Percentiles rank a stretch among this genome's conserved stretches.
Evolutionary conservation across 2,888 invertebrate genomes (phyloP).

Genomic region (Melieria picta): DNA sequence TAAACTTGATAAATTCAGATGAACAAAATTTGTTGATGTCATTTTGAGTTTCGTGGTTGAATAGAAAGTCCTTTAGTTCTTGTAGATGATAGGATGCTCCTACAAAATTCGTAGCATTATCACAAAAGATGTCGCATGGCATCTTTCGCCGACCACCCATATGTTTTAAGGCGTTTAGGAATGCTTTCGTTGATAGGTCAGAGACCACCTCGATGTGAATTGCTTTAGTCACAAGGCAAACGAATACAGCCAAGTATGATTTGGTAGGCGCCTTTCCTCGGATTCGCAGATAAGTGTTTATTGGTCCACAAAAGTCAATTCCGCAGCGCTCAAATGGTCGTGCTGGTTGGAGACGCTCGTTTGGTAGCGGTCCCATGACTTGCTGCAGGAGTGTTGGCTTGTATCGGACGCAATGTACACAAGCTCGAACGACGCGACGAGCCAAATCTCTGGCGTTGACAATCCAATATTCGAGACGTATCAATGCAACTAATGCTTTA

Average conservation of each 20-base stretch:
- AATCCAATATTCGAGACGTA: conserved; percentile 36
- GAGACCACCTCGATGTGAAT: not conserved
- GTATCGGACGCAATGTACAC: conserved; percentile 21
- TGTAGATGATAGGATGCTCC: conserved; percentile 16
- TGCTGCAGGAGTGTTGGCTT: conserved; percentile 34
- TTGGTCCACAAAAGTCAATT: too few relatives aligned
- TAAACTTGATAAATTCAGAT: conserved; percentile 19
- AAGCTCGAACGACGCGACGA: conserved; percentile 24
- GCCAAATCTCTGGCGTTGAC: conserved; percentile 35
- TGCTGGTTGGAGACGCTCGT: conserved; percentile 23
- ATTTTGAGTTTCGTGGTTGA: not conserved
- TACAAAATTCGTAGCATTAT: conserved; percentile 25
- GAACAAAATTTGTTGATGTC: conserved; percentile 13
- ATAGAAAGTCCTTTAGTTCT: conserved; percentile 14
- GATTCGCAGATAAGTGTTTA: not conserved
- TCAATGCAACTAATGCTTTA: conserved; percentile 32
- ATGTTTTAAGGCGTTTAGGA: conserved; percentile 7
- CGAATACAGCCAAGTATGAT: too few relatives aligned
- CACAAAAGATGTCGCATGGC: conserved; percentile 10
- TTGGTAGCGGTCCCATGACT: conserved; percentile 31
- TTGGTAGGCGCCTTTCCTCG: not conserved
- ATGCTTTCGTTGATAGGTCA: conserved; percentile 4
- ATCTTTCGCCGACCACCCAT: conserved; percentile 13
- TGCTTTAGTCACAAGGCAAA: not conserved
- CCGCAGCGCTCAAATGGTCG: conserved; percentile 19